These are phyloP conservation scores for Mungos mungo DNA, from an alignment of 2,113 vertebrate genomes.

Conservation along the genomic window DNA sequence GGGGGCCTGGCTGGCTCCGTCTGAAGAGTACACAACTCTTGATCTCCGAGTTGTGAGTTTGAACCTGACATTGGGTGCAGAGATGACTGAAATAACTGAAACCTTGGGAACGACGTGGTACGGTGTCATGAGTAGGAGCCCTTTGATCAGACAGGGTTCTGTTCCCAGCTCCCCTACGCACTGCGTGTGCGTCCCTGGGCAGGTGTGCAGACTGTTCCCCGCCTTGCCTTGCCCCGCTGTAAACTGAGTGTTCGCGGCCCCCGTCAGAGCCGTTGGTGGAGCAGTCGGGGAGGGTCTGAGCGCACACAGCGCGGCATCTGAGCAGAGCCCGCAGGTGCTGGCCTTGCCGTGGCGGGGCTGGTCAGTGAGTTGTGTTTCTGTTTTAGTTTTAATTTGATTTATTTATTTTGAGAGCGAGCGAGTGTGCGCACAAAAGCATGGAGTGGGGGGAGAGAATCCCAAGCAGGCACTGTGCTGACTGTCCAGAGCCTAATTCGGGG, in stretches of 20 bases:
- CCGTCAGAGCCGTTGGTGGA: rapidly evolving
- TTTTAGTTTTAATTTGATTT: no score
- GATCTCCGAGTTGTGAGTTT: no score
- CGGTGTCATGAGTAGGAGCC: background rate
- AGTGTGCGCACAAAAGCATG: no score
- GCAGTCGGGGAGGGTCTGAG: no score
- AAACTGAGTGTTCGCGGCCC: background rate
- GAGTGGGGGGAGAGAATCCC: no score
- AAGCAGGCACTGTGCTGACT: no score
- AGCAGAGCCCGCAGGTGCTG: background rate
- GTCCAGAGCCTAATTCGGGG: no score
- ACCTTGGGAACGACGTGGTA: background rate
- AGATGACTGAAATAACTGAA: no score
- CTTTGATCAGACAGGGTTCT: background rate
- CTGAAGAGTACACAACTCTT: no score
- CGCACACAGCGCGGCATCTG: rapidly evolving
- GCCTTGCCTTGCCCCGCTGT: background rate
- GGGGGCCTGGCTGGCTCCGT: no score
- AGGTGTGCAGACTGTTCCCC: background rate
- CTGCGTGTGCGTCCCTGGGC: background rate
- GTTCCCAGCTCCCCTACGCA: rapidly evolving
- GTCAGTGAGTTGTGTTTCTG: background rate
- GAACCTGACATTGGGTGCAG: no score
- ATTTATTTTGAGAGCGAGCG: no score
- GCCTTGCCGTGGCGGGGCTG: background rate